Conservation (phyloP, 2,113 vertebrate genomes). For the Eira barbara region DNA sequence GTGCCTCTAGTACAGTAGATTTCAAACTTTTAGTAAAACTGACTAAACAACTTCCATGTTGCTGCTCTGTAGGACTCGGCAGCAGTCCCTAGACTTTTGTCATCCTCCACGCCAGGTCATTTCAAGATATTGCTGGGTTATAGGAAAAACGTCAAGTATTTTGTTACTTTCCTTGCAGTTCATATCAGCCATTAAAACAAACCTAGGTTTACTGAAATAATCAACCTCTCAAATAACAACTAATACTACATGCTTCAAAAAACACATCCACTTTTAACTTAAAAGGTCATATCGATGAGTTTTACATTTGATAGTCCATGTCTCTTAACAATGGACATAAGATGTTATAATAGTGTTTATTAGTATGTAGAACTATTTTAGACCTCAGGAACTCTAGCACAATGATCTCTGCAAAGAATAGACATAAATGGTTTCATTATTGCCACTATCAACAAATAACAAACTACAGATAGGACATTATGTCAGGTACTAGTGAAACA, state of each 20-base stretch:
- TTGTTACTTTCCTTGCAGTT: conserved; percentile 65
- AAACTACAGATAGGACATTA: background rate
- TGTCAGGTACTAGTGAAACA: background rate
- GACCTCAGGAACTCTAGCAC: background rate
- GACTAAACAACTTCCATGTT: conserved; percentile 91
- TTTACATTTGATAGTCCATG: background rate
- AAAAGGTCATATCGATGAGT: background rate
- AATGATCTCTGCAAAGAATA: background rate
- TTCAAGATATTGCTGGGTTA: conserved; percentile 71
- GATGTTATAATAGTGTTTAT: background rate
- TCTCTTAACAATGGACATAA: conserved; percentile 12
- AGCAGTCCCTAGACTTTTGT: conserved; percentile 76
- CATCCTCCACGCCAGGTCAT: conserved; percentile 82
- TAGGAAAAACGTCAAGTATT: conserved; percentile 61
- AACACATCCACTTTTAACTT: background rate
- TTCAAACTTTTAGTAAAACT: conserved; percentile 93
- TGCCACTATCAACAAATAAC: background rate
- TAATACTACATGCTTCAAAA: conserved; percentile 2
- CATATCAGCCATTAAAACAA: conserved; percentile 69
- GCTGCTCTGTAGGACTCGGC: conserved; percentile 89
- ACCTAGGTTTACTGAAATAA: background rate
- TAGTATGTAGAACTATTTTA: background rate
- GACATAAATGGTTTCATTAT: background rate
- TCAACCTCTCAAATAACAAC: background rate
- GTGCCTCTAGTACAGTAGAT: conserved; percentile 91